These are phyloP conservation scores for Drosophila meridiana DNA, from an alignment of 2,888 invertebrate species.

Conservation along the genomic window DNA sequence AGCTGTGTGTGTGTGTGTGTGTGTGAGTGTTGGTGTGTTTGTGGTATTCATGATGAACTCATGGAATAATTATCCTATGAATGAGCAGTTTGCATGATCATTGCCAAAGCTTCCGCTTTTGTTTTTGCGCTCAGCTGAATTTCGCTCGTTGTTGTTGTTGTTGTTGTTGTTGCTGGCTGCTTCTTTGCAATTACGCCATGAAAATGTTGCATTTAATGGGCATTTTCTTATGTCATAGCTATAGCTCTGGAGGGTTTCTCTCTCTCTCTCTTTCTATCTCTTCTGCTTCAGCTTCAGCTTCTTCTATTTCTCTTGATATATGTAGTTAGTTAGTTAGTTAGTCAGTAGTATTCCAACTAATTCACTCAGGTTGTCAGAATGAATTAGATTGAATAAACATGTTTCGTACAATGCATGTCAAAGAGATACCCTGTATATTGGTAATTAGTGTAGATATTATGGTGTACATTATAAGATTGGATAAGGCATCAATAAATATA, in stretches of 20 bases:
- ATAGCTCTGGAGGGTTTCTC: conserved; percentile 24
- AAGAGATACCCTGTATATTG: not conserved
- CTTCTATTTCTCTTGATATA: not conserved
- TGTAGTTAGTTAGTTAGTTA: conserved; percentile 30
- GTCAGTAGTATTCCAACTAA: conserved; percentile 60
- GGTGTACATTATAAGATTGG: not conserved
- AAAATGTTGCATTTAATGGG: conserved; percentile 79
- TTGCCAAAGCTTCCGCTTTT: conserved; percentile 82
- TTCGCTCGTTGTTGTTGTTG: conserved; percentile 37
- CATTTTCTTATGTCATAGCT: conserved; percentile 78
- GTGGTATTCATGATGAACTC: conserved; percentile 68
- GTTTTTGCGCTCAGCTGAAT: conserved; percentile 70
- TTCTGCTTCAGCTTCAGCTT: not conserved
- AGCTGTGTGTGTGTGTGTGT: conserved; percentile 16
- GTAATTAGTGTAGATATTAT: not conserved
- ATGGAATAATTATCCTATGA: conserved; percentile 83
- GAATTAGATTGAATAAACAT: not conserved
- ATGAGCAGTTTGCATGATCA: conserved; percentile 82
- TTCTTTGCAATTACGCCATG: conserved; percentile 77
- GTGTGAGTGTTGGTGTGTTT: conserved; percentile 19
- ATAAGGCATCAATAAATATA: too few species aligned
- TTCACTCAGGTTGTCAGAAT: conserved; percentile 31
- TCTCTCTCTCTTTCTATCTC: not conserved
- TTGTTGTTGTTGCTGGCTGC: conserved; percentile 36
- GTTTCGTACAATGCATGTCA: not conserved